These are phyloP conservation scores for Cuniculus paca DNA, from an alignment of 2,797 vertebrate species.

Conservation along the genomic window DNA sequence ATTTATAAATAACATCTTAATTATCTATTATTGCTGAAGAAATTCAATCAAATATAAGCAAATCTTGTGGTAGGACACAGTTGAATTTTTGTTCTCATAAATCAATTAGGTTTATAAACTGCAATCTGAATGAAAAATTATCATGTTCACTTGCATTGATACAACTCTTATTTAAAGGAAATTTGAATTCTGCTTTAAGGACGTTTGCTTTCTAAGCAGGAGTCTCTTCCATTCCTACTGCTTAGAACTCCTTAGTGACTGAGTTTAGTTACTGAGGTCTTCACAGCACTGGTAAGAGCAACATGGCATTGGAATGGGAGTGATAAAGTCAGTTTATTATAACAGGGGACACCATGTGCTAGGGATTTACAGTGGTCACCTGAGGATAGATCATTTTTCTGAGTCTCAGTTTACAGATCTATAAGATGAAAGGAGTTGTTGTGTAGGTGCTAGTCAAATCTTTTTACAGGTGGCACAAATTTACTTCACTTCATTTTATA, in stretches of 20 bases:
- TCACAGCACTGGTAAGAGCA: background rate
- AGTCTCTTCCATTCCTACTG: background rate
- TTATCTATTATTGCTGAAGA: background rate
- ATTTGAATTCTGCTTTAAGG: background rate
- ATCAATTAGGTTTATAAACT: slow-evolving; percentile 11
- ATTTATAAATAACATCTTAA: background rate
- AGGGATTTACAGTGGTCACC: background rate
- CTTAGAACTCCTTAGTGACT: background rate
- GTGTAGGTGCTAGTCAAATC: background rate
- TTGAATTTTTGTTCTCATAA: background rate
- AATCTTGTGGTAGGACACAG: background rate
- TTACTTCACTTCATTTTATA: background rate
- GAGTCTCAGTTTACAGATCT: background rate
- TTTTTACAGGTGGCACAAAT: background rate
- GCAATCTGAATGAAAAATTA: background rate
- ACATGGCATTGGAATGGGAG: background rate
- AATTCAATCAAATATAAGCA: background rate
- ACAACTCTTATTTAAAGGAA: slow-evolving; percentile 31
- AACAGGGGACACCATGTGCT: background rate
- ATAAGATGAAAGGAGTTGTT: background rate
- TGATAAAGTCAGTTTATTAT: background rate
- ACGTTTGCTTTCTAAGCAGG: background rate
- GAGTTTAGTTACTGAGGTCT: background rate
- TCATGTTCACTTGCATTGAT: background rate
- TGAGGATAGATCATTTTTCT: background rate